phyloP scores from a whole-genome alignment of 1,140 invertebrate genomes.

The Lepidurus couesii region DNA sequence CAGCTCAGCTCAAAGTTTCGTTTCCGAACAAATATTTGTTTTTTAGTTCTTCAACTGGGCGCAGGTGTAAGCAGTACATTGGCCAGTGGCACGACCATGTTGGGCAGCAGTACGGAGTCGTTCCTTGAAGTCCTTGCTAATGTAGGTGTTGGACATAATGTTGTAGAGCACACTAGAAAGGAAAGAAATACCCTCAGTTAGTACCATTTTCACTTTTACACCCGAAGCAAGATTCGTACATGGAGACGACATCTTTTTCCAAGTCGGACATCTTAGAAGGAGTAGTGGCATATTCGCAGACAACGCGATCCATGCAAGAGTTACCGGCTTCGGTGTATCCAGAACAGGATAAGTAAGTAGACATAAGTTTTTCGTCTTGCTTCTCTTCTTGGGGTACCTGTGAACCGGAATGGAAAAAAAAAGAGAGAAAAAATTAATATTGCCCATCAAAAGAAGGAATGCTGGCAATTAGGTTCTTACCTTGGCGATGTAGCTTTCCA shows the following conservation, averaged over 20 bases:
- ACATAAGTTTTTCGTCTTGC: conserved; percentile 42
- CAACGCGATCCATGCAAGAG: conserved; percentile 42
- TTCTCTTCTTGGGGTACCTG: conserved; percentile 44
- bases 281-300: conserved; percentile 46
- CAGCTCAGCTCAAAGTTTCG: too few species aligned
- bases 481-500: conserved; percentile 34
- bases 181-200: conserved; percentile 36
- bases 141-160: conserved; percentile 40
- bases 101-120: conserved; percentile 39
- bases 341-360: conserved; percentile 42
- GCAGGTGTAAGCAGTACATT: conserved; percentile 31
- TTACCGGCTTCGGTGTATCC: conserved; percentile 39
- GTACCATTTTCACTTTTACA: conserved; percentile 40
- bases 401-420: conserved; percentile 36
- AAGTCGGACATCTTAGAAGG: conserved; percentile 43
- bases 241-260: conserved; percentile 40
- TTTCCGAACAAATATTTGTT: background rate
- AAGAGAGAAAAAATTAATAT: conserved; percentile 24
- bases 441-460: background rate
- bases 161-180: conserved; percentile 41
- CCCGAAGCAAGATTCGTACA: conserved; percentile 39
- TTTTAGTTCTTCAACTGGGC: conserved; percentile 24
- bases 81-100: conserved; percentile 27
- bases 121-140: conserved; percentile 39
- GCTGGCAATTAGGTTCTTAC: background rate